Evolutionary conservation across 2,888 invertebrate genomes (phyloP).

Genomic region (Emmelina monodactyla): DNA sequence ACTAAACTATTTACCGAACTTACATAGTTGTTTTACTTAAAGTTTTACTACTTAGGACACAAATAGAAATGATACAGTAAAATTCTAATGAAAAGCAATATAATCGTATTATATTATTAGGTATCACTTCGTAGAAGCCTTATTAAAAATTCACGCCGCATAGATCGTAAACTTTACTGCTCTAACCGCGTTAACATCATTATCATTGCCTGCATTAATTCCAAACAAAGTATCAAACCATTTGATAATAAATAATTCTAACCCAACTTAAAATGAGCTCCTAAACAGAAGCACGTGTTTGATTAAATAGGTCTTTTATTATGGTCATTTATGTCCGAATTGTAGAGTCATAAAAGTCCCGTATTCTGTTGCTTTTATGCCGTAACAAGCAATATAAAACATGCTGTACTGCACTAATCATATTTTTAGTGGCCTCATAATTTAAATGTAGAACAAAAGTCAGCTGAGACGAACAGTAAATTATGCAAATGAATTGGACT

Average conservation of each 20-base stretch:
- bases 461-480: slow-evolving; percentile 16
- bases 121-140: background rate
- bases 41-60: no score
- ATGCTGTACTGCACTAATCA: slow-evolving; percentile 39
- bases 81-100: no score
- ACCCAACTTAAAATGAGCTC: slow-evolving; percentile 9
- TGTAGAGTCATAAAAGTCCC: slow-evolving; percentile 52
- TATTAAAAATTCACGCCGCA: background rate
- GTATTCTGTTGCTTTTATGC: slow-evolving; percentile 48
- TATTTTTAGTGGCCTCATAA: slow-evolving; percentile 51
- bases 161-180: background rate
- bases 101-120: background rate
- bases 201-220: slow-evolving; percentile 34
- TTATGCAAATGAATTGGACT: slow-evolving; percentile 22
- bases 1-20: background rate
- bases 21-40: no score
- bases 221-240: slow-evolving; percentile 21
- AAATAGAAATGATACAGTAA: no score
- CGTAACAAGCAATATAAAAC: slow-evolving; percentile 6
- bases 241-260: background rate
- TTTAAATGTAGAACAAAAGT: slow-evolving; percentile 36
- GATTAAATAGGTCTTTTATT: no score
- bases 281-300: no score
- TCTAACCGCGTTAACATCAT: background rate
- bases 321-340: slow-evolving; percentile 21